Base-by-base conservation (phyloP, 2,888 invertebrate species). In the Acrocyrtus sp. region DNA sequence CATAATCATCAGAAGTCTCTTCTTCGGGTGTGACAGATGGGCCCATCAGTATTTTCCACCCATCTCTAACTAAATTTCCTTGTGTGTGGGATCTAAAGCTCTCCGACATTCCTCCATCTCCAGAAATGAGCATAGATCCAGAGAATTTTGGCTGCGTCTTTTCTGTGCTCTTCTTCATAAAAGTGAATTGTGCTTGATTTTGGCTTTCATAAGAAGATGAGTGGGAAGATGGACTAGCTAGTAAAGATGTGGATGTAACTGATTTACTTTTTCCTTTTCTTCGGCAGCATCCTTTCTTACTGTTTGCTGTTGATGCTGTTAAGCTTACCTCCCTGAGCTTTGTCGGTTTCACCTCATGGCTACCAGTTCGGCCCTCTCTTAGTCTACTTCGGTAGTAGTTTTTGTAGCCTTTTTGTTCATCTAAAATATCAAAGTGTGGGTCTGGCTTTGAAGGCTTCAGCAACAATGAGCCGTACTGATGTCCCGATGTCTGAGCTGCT, bases 21-120 rank as follows among this genome's bases (percentile, higher is more conserved):
- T 65, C 70, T 26, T 57, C 48, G 3, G 70, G 70, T 0, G 72
- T 10, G 4, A 72, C 63, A 15, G 70, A 72, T 17, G 72, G 72
- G 5, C 72, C 72, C 60, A 51, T 51, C 19, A 72, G 57, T 27
- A 72, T 72, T 60, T 65, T 72, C 72, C 72, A 72, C 34, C 72
- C 72, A 34, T 63, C 60, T 21, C 43, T 72, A 17, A 60, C 63
- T 12, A 43, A 17, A 10, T 22, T 58, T 27, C 34, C 12, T 39
- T 63, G 8, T 43, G 19, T 50, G 29, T 15, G 26, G 50, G 27
- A 17, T 2, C 17, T 4, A 17, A 34, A 34, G 12, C 6, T 34
- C 5, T 34, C 12, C 34, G 34, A 34, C 22, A 54, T 53, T 24
- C 72, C 72, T 24, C 45, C 72, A 60, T 65, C 60, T 24, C 72